Conservation (phyloP, 2,113 vertebrate genomes). For the Pygoscelis adeliae region DNA sequence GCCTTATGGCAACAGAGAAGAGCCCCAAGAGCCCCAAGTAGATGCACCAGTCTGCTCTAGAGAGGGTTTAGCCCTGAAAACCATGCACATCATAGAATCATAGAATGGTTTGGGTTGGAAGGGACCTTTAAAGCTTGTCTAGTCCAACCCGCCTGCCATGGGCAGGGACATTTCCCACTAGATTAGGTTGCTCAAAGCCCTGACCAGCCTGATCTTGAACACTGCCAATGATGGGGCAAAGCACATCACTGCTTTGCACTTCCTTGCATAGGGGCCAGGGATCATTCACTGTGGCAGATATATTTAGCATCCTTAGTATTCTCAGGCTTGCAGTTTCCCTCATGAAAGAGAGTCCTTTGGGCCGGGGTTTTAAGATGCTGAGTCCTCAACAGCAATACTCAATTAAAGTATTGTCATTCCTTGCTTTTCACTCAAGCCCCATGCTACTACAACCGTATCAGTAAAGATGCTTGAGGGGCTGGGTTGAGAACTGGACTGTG, state of each 20-base stretch:
- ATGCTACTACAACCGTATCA: neutral
- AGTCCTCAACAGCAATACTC: neutral
- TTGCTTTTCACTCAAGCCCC: neutral
- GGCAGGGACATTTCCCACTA: neutral
- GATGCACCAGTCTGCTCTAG: neutral
- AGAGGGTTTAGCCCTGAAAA: neutral
- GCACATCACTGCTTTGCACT: neutral
- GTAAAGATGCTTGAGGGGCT: neutral
- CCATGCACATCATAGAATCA: neutral
- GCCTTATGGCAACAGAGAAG: neutral
- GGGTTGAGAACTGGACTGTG: neutral
- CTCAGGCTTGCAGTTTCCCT: neutral
- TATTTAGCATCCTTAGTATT: neutral
- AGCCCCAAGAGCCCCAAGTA: neutral
- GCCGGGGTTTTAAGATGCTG: neutral
- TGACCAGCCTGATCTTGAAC: neutral
- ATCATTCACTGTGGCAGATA: neutral
- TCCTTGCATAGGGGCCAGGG: accelerated
- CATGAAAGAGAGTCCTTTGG: neutral
- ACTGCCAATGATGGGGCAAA: neutral
- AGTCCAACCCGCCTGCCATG: neutral
- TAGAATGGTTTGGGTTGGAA: neutral
- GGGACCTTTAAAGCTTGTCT: neutral
- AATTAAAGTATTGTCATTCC: neutral
- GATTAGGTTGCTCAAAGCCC: neutral